Evolutionary conservation across 1,140 invertebrate species (phyloP).

Genomic region (Trichoplusia ni): DNA sequence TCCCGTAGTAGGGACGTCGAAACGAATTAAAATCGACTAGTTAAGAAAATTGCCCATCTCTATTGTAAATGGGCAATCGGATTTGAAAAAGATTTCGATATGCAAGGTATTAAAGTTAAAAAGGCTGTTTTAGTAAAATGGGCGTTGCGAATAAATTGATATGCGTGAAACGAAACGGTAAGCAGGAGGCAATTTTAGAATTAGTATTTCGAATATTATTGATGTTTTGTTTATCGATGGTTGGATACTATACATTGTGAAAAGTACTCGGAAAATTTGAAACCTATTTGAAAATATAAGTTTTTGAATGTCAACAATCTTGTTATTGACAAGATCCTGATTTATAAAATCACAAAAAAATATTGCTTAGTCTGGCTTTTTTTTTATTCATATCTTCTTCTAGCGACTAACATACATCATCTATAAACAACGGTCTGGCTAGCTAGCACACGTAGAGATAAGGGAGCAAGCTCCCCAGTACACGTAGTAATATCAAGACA

Average conservation of each 20-base stretch:
- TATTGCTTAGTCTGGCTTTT: too few species aligned
- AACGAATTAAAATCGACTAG: not conserved
- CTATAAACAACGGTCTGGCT: too few species aligned
- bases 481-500: too few species aligned
- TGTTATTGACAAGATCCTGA: too few species aligned
- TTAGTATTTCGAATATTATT: not conserved
- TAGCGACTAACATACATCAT: too few species aligned
- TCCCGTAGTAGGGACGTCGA: not conserved
- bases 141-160: constrained; percentile 47
- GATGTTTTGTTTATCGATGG: not conserved
- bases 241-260: not conserved
- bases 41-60: constrained; percentile 15
- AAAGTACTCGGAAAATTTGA: too few species aligned
- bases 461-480: too few species aligned
- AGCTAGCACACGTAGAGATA: too few species aligned
- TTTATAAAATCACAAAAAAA: too few species aligned
- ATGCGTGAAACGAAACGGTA: constrained; percentile 22
- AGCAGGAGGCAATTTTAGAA: not conserved
- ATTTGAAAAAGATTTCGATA: constrained; percentile 44
- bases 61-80: constrained; percentile 18
- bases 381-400: too few species aligned
- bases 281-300: too few species aligned
- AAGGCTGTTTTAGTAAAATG: constrained; percentile 28
- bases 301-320: too few species aligned
- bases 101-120: constrained; percentile 48